A percentile compares a stretch with the other conserved stretches of the same genome.
These are phyloP conservation scores for Cricetomys ansorgei DNA, from an alignment of 2,113 vertebrate genomes.

Conservation along the genomic window DNA sequence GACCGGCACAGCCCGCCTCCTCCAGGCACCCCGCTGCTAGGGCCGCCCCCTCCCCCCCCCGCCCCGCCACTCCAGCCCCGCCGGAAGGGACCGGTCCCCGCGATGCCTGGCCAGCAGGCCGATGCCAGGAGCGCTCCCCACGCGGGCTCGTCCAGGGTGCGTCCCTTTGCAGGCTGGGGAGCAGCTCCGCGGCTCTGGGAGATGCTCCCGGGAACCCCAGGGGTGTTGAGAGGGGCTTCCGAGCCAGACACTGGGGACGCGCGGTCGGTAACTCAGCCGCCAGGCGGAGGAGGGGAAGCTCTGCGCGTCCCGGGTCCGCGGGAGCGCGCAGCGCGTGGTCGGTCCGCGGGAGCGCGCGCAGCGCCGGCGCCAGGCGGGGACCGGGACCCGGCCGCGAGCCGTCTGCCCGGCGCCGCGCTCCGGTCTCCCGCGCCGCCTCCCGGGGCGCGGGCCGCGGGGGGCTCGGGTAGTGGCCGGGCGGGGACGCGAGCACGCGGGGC, in stretches of 20 bases:
- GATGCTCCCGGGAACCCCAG: neutral
- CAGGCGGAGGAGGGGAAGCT: neutral
- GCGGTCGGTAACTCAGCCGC: constrained; percentile 28
- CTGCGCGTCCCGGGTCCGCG: constrained; percentile 59
- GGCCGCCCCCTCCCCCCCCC: neutral
- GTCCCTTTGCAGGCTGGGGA: neutral
- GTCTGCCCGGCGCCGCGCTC: constrained; percentile 70
- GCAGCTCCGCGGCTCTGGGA: neutral
- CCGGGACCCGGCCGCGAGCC: neutral
- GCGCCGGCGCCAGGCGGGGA: constrained; percentile 75
- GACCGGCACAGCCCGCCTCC: neutral
- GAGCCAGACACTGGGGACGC: neutral
- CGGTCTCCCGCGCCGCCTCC: constrained; percentile 59
- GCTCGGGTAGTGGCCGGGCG: constrained; percentile 47
- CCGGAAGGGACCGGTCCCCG: neutral
- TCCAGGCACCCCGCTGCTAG: neutral
- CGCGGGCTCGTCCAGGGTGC: neutral
- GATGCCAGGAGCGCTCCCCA: neutral
- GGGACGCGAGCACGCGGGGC: constrained; percentile 15
- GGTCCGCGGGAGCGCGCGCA: constrained; percentile 54
- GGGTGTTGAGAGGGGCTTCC: neutral
- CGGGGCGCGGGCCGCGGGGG: constrained; percentile 36
- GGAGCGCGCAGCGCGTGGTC: constrained; percentile 71
- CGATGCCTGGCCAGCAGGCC: no score
- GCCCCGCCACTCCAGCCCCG: neutral